A percentile compares a stretch with the other conserved stretches of the same genome.
phyloP scores from a whole-genome alignment of 2,797 vertebrate species.

The Loris lydekkerianus region DNA sequence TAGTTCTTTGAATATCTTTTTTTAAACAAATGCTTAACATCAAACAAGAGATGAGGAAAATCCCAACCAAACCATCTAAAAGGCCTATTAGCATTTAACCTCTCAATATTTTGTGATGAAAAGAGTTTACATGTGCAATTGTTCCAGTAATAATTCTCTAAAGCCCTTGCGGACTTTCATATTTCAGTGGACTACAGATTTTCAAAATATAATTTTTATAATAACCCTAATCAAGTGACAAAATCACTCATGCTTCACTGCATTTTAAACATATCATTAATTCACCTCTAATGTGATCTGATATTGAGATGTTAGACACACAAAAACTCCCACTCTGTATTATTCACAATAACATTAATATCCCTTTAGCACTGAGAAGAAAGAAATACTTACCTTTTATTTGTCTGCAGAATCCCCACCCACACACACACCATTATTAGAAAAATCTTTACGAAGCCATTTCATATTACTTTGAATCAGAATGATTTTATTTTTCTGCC shows the following conservation, averaged over 20 bases:
- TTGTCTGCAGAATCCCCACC: not conserved
- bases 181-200: not conserved
- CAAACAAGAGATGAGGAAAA: slow-evolving; percentile 33
- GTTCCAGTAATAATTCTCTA: not conserved
- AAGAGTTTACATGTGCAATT: not conserved
- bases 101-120: not conserved
- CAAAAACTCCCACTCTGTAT: not conserved
- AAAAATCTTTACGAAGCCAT: slow-evolving; percentile 47
- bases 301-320: not conserved
- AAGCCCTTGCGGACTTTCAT: not conserved
- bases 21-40: slow-evolving; percentile 13
- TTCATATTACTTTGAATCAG: slow-evolving; percentile 52
- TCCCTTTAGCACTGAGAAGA: not conserved
- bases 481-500: slow-evolving; percentile 67
- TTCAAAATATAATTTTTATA: slow-evolving; percentile 19
- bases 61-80: not conserved
- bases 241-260: not conserved
- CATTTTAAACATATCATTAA: not conserved
- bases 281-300: slow-evolving; percentile 17
- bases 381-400: not conserved
- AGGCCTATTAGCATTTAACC: slow-evolving; percentile 6
- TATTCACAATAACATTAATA: not conserved
- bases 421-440: not conserved
- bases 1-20: not conserved
- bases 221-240: not conserved